Percentiles rank a stretch among this genome's conserved stretches.
Evolutionary conservation across 2,888 invertebrate species (phyloP).

Genomic region (Agrotis segetum): DNA sequence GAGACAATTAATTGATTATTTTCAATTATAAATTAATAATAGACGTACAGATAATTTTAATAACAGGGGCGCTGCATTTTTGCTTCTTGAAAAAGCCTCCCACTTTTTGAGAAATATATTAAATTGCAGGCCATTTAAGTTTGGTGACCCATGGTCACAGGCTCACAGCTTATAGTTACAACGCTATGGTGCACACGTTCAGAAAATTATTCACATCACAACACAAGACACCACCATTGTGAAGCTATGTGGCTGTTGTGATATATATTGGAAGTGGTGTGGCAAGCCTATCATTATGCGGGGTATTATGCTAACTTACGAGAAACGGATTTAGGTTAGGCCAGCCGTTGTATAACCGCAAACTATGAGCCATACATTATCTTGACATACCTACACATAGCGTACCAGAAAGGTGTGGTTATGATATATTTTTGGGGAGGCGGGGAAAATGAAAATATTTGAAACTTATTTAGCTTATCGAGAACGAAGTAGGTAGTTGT

Average conservation of each 20-base stretch:
- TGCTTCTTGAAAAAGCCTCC: too few relatives aligned
- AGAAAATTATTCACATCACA: constrained; percentile 11
- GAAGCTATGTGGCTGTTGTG: constrained; percentile 25
- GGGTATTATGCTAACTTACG: constrained; percentile 49
- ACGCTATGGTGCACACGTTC: background rate
- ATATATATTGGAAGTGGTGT: constrained; percentile 24
- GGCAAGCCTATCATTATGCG: constrained; percentile 39
- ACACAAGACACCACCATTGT: constrained; percentile 1
- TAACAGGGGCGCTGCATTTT: too few relatives aligned
- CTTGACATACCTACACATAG: background rate
- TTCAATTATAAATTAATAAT: too few relatives aligned
- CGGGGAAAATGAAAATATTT: too few relatives aligned
- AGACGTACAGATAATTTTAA: too few relatives aligned
- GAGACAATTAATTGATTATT: too few relatives aligned
- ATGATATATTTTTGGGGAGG: too few relatives aligned
- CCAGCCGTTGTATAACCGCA: constrained; percentile 20
- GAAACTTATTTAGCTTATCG: background rate
- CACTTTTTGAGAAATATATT: too few relatives aligned
- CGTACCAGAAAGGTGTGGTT: too few relatives aligned
- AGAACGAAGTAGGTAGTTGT: background rate
- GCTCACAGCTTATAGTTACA: too few relatives aligned
- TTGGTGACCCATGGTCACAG: too few relatives aligned
- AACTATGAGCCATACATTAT: constrained; percentile 19
- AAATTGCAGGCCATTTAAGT: too few relatives aligned
- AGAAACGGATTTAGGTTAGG: constrained; percentile 50